phyloP scores from a whole-genome alignment of 2,113 vertebrate genomes.

The Astur gentilis region DNA sequence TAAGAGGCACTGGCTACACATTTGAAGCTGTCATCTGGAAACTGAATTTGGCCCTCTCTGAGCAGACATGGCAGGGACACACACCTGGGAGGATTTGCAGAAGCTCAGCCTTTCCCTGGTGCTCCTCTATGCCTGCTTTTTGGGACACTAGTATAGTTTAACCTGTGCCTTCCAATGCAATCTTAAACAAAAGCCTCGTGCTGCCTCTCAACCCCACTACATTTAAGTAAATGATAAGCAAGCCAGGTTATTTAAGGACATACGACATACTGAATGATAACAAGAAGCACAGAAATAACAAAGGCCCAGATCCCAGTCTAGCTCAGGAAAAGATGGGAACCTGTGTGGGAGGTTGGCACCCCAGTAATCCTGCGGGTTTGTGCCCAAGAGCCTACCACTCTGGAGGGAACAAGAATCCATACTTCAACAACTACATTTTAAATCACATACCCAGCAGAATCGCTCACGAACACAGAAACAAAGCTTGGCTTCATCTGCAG shows the following conservation, averaged over 20 bases:
- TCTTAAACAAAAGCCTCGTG: neutral
- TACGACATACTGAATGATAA: neutral
- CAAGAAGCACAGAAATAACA: neutral
- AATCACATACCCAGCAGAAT: neutral
- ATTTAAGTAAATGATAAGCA: neutral
- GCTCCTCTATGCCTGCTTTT: neutral
- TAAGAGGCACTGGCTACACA: neutral
- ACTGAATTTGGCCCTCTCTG: neutral
- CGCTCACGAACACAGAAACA: neutral
- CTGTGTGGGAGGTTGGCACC: neutral
- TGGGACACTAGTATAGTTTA: neutral
- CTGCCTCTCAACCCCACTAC: neutral
- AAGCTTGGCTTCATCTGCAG: slow-evolving; percentile 27
- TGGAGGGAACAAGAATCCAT: neutral
- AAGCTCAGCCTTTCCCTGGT: neutral
- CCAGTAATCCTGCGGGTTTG: neutral
- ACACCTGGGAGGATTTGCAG: neutral
- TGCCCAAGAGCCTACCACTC: neutral
- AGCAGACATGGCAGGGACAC: neutral
- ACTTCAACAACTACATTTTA: neutral
- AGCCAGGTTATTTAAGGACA: neutral
- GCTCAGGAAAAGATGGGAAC: neutral
- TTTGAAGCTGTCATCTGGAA: neutral
- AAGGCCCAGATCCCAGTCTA: neutral
- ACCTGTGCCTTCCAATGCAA: neutral